Evolutionary conservation across 2,113 vertebrate species (phyloP), one percentile per base, ranked within the genome.

Genomic region (Polyodon spathula): DNA sequence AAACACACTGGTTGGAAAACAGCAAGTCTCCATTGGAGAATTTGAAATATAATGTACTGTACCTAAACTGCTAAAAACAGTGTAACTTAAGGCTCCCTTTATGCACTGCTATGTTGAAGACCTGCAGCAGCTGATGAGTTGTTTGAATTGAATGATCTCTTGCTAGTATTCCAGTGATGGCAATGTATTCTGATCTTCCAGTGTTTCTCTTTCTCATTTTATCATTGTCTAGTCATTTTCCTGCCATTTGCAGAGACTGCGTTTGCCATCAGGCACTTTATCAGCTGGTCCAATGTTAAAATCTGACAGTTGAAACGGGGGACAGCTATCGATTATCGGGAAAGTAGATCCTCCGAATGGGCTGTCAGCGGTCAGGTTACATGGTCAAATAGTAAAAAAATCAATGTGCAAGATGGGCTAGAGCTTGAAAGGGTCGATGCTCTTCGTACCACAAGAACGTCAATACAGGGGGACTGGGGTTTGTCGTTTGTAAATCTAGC

Each of bases 281-380:
- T 16, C 53, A 8, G 53, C 53, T 27, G 16, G 5, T 54, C 43
- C 43, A 44, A 7, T 1, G 53, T 46, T 48, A 63, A 58, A 27
- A 12, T 38, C 57, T 54, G 53, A 37, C 40, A 58, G 44, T 41
- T 66, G 58, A 48, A 38, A n/a, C 10, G 46, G 51, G 55, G 66
- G 61, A 52, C 54, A 59, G n/a, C 40, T 63, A 68, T 71, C 54
- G 63, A 61, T 66, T 66, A 67, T 62, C 59, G 62, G 60, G 66
- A 73, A 68, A 57, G 61, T 58, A 58, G 40, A 63, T 66, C 57
- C 71, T 66, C 51, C 40, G 55, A 69, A 59, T 62, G 65, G 71
- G 63, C 63, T 70, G 65, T 69, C 67, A 65, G 64, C 52, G 68
- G 68, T 73, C 71, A 68, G 56, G 71, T 73, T 73, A 73, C 71